phyloP scores from a whole-genome alignment of 1,140 invertebrate species.

The Rhizoglyphus robini region DNA sequence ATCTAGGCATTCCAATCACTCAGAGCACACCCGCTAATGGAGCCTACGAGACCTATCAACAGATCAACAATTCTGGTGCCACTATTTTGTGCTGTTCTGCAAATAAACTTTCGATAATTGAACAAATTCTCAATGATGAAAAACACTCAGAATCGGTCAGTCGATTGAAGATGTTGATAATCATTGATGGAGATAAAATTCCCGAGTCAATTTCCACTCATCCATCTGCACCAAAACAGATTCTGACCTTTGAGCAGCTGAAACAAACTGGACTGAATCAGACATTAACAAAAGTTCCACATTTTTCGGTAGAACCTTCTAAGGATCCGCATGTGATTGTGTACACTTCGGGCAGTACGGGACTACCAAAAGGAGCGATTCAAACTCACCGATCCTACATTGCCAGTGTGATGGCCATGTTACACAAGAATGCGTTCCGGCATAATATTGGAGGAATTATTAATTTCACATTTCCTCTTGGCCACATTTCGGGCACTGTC shows the following conservation, averaged over 20 bases:
- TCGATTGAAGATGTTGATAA: background rate
- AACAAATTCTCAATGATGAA: background rate
- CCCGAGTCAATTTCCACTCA: no score
- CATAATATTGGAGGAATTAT: background rate
- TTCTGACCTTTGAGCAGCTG: background rate
- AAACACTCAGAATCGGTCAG: background rate
- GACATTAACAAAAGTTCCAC: background rate
- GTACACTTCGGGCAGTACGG: conserved; percentile 38
- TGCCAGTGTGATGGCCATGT: background rate
- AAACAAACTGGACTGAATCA: no score
- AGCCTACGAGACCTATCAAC: background rate
- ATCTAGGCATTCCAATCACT: background rate
- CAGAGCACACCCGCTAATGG: background rate
- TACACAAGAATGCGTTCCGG: conserved; percentile 3
- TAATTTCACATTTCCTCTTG: background rate
- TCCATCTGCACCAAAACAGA: no score
- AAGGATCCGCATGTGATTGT: background rate
- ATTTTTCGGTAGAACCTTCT: background rate
- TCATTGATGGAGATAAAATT: no score
- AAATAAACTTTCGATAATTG: background rate
- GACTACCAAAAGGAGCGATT: conserved; percentile 39
- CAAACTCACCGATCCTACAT: conserved; percentile 30
- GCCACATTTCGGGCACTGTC: background rate
- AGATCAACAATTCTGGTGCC: background rate
- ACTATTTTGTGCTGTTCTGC: background rate